Evolutionary conservation across 2,113 vertebrate genomes (phyloP).

Genomic region (Ammodytes dubius): DNA sequence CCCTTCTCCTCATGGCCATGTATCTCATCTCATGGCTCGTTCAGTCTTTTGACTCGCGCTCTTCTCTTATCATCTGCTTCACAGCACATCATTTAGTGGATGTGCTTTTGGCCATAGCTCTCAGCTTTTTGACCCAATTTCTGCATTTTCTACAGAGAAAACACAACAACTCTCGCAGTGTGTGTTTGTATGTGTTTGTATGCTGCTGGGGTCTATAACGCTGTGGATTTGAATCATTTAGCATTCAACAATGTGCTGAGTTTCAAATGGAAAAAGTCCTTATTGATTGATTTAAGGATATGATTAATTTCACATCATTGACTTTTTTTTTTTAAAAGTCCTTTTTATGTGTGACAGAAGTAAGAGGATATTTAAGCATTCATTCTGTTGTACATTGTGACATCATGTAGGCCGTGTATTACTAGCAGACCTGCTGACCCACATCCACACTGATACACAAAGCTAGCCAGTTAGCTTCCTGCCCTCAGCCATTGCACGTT

Average conservation of each 20-base stretch:
- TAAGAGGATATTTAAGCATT: neutral
- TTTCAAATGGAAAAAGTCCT: neutral
- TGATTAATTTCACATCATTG: neutral
- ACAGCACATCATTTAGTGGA: slow-evolving; percentile 23
- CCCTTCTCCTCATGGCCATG: neutral
- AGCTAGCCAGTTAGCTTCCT: slow-evolving; percentile 1
- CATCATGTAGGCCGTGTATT: neutral
- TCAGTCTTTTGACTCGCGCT: slow-evolving; percentile 12
- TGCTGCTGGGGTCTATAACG: neutral
- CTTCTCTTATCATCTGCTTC: slow-evolving; percentile 17
- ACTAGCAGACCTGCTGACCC: slow-evolving; percentile 31
- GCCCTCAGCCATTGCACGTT: neutral
- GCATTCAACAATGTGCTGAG: neutral
- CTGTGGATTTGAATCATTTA: neutral
- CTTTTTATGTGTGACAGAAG: neutral
- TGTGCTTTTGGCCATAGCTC: slow-evolving; percentile 12
- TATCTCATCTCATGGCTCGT: neutral
- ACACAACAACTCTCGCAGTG: neutral
- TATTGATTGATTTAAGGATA: neutral
- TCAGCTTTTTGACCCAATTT: slow-evolving; percentile 37
- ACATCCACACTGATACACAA: slow-evolving; percentile 21
- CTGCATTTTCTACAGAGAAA: neutral
- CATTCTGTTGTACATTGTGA: neutral
- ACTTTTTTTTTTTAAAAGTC: neutral
- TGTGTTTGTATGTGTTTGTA: neutral